Percentiles rank a stretch among this genome's conserved stretches.
phyloP scores from a whole-genome alignment of 2,113 vertebrate species.

The Cardinalis cardinalis region DNA sequence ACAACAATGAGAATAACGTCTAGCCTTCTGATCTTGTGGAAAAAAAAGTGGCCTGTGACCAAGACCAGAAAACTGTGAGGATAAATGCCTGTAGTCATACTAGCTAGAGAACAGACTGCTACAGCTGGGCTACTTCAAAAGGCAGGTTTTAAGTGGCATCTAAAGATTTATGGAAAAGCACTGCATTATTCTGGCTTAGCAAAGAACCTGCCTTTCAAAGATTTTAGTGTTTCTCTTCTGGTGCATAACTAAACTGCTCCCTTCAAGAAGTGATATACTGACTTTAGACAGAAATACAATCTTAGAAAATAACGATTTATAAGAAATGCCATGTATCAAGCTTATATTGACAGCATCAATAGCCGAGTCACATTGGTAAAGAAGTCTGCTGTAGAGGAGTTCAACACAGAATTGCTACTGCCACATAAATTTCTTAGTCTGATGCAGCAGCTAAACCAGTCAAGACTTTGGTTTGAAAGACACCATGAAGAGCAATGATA shows the following conservation, averaged over 20 bases:
- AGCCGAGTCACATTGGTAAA: neutral
- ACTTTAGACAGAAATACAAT: neutral
- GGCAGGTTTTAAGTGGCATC: neutral
- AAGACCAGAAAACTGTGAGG: neutral
- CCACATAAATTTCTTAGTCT: neutral
- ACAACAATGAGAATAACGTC: neutral
- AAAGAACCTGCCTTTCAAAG: slow-evolving; percentile 3
- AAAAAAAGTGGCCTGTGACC: neutral
- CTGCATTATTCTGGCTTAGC: neutral
- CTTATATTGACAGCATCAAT: neutral
- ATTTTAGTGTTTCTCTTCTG: neutral
- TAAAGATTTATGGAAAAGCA: neutral
- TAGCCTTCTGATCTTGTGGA: neutral
- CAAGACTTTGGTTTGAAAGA: neutral
- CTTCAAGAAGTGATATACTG: neutral
- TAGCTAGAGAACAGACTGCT: neutral
- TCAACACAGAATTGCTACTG: neutral
- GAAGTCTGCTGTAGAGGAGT: neutral
- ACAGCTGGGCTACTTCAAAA: neutral
- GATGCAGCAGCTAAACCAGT: neutral
- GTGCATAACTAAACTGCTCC: slow-evolving; percentile 4
- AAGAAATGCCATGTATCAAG: neutral
- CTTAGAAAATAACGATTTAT: neutral
- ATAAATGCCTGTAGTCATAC: neutral
- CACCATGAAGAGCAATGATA: neutral